A percentile compares a stretch with the other conserved stretches of the same genome.
These are phyloP conservation scores for Trachymyrmex septentrionalis DNA, from an alignment of 1,140 invertebrate genomes.

Conservation along the genomic window DNA sequence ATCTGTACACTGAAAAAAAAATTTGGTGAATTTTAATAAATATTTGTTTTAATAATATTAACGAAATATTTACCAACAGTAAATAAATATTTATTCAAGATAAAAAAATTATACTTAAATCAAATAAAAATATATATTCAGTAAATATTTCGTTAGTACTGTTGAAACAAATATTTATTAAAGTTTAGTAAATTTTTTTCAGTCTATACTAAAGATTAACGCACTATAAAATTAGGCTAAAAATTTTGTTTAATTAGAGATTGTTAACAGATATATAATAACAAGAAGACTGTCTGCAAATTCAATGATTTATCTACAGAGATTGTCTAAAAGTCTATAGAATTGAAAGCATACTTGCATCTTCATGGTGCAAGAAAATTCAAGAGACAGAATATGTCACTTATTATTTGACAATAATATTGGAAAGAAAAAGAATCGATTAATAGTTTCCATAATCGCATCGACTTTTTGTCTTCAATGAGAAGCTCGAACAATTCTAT, in stretches of 20 bases:
- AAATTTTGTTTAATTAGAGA: neutral
- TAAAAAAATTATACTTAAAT: too few relatives aligned
- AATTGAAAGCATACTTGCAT: neutral
- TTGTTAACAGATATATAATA: neutral
- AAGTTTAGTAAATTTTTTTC: too few relatives aligned
- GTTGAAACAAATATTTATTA: too few relatives aligned
- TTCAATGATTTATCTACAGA: neutral
- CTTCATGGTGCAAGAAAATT: neutral
- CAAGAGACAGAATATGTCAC: neutral
- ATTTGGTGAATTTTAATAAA: too few relatives aligned
- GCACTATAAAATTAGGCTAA: neutral
- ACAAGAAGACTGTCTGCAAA: neutral
- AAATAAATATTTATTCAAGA: too few relatives aligned
- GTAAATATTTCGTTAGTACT: too few relatives aligned
- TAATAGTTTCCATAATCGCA: constrained; percentile 14
- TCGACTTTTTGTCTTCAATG: constrained; percentile 15
- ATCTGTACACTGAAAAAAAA: too few relatives aligned
- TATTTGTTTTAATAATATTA: too few relatives aligned
- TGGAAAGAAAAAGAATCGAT: constrained; percentile 26
- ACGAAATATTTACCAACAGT: too few relatives aligned
- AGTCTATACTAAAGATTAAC: neutral
- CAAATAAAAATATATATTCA: too few relatives aligned
- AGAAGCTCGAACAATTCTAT: constrained; percentile 45
- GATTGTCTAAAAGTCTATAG: neutral
- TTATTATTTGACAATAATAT: neutral